Percentiles rank a stretch among this genome's conserved stretches.
phyloP scores from a whole-genome alignment of 2,888 invertebrate species.

The Lasiommata megera region DNA sequence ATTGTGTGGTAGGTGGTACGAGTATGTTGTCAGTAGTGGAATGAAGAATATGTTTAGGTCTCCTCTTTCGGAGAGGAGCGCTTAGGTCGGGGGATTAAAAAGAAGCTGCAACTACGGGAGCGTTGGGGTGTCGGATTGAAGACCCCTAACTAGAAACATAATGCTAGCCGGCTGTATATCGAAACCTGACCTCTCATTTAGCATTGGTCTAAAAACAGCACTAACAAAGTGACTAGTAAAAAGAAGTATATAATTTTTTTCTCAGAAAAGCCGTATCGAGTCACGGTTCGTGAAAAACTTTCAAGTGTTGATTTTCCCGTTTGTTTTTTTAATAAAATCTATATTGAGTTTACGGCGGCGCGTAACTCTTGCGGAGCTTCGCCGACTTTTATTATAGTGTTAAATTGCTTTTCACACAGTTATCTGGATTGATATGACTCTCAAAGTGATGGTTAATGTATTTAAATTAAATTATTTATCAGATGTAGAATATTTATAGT shows the following conservation, averaged over 20 bases:
- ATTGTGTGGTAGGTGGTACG: no score
- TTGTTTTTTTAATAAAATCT: conserved; percentile 1
- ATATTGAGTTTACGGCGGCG: conserved; percentile 1
- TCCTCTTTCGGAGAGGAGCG: no score
- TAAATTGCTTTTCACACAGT: conserved; percentile 1
- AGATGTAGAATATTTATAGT: background rate
- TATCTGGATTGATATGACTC: background rate
- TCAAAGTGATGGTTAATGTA: background rate
- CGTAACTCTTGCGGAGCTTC: background rate
- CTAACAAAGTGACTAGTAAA: background rate
- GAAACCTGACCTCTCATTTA: no score
- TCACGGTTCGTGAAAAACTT: conserved; percentile 4
- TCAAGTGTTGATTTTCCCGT: background rate
- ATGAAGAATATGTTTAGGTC: no score
- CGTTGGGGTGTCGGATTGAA: no score
- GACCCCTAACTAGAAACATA: no score
- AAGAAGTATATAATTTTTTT: background rate
- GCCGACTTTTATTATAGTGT: conserved; percentile 2
- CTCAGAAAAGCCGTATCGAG: background rate
- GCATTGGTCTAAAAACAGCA: background rate
- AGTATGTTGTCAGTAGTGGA: no score
- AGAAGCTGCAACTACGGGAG: no score
- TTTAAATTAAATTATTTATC: background rate
- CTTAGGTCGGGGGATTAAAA: no score
- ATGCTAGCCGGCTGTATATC: no score